Evolutionary conservation across 2,113 vertebrate genomes (phyloP).

Genomic region (Barbus barbus): DNA sequence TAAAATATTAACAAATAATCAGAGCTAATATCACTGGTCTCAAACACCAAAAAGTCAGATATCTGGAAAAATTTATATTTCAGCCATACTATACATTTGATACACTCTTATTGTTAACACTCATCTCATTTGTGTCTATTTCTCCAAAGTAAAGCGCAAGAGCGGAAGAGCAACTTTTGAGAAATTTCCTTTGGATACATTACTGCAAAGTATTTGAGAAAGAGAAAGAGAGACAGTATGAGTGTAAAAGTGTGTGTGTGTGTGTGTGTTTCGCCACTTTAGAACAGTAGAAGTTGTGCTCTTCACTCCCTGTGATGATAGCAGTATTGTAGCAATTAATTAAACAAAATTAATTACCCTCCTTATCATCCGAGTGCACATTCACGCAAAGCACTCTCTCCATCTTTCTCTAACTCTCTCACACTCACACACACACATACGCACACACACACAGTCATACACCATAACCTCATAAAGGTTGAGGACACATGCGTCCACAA

Average conservation of each 20-base stretch:
- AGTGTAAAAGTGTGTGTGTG: conserved; percentile 3
- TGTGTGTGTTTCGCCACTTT: conserved; percentile 28
- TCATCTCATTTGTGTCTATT: no score
- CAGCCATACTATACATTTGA: no score
- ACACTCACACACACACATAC: conserved; percentile 18
- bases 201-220: not conserved
- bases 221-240: not conserved
- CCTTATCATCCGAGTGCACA: conserved; percentile 43
- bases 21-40: no score
- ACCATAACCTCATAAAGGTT: not conserved
- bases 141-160: no score
- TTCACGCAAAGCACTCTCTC: conserved; percentile 36
- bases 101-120: no score
- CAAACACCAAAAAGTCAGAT: not conserved
- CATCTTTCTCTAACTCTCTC: conserved; percentile 25
- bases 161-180: not conserved
- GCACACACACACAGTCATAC: not conserved
- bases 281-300: conserved; percentile 34
- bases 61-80: no score
- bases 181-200: not conserved
- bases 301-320: conserved; percentile 32
- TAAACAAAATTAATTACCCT: conserved; percentile 47
- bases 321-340: conserved; percentile 46
- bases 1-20: not conserved
- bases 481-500: conserved; percentile 12